Conservation (phyloP, 2,113 vertebrate genomes). For the Meles meles region DNA sequence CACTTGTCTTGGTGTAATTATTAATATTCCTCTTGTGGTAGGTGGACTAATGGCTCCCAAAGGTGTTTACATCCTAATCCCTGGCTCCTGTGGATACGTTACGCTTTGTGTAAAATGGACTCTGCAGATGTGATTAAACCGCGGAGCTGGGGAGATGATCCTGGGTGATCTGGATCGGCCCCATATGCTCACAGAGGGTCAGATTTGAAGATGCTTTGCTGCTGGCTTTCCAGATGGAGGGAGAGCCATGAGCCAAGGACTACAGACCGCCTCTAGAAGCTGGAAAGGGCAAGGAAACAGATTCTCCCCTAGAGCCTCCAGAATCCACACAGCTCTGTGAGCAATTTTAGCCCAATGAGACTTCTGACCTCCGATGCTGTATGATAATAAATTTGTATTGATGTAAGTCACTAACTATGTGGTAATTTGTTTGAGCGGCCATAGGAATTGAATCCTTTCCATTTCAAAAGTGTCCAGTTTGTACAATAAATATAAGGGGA, state of each 20-base stretch:
- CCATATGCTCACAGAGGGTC: not conserved
- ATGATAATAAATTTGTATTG: not conserved
- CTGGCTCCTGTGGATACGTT: not conserved
- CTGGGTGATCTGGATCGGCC: not conserved
- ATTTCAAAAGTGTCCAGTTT: not conserved
- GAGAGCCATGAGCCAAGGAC: not conserved
- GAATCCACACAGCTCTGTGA: not conserved
- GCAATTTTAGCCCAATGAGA: not conserved
- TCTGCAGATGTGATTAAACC: not conserved
- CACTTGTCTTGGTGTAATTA: not conserved
- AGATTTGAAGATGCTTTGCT: not conserved
- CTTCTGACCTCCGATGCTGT: not conserved
- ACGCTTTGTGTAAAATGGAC: not conserved
- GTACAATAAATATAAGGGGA: not conserved
- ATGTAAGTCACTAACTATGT: not conserved
- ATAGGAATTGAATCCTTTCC: not conserved
- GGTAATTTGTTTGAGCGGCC: not conserved
- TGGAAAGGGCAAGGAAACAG: not conserved
- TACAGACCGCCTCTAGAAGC: not conserved
- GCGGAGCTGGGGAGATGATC: not conserved
- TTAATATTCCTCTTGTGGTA: not conserved
- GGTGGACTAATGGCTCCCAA: not conserved
- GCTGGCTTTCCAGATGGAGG: not conserved
- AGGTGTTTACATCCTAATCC: not conserved
- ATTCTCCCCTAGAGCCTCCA: not conserved